Evolutionary conservation across 2,888 invertebrate genomes (phyloP).

Genomic region (Vandiemenella viatica): DNA sequence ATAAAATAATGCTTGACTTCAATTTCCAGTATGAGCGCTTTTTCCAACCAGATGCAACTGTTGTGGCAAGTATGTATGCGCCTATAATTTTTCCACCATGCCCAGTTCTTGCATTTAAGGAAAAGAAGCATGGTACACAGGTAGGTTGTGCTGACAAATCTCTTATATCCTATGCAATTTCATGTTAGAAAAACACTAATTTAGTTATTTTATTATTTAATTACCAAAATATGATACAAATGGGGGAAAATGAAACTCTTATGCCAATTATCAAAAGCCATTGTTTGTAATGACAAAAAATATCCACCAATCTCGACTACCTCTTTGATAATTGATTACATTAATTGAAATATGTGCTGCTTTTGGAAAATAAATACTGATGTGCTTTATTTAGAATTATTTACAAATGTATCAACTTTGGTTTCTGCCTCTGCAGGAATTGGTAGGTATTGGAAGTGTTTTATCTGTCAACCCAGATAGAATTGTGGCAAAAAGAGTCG

Average conservation of each 20-base stretch:
- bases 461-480: constrained; percentile 84
- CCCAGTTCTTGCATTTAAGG: constrained; percentile 69
- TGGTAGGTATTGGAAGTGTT: constrained; percentile 79
- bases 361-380: too few relatives aligned
- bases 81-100: constrained; percentile 84
- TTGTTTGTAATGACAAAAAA: too few relatives aligned
- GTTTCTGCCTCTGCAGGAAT: constrained; percentile 35
- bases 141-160: constrained; percentile 21
- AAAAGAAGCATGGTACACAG: constrained; percentile 31
- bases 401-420: too few relatives aligned
- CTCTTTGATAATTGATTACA: background rate
- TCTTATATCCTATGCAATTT: too few relatives aligned
- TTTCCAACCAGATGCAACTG: constrained; percentile 68
- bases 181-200: too few relatives aligned
- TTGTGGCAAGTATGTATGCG: constrained; percentile 88
- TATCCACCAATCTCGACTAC: background rate
- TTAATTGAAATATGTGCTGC: too few relatives aligned
- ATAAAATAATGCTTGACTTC: too few relatives aligned
- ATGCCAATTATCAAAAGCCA: too few relatives aligned
- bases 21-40: constrained; percentile 72
- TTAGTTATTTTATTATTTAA: too few relatives aligned
- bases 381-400: too few relatives aligned
- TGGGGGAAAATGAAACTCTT: too few relatives aligned
- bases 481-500: constrained; percentile 73
- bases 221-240: too few relatives aligned